Conservation (phyloP, 1,140 invertebrate species). For the Cyphomyrmex costatus region DNA sequence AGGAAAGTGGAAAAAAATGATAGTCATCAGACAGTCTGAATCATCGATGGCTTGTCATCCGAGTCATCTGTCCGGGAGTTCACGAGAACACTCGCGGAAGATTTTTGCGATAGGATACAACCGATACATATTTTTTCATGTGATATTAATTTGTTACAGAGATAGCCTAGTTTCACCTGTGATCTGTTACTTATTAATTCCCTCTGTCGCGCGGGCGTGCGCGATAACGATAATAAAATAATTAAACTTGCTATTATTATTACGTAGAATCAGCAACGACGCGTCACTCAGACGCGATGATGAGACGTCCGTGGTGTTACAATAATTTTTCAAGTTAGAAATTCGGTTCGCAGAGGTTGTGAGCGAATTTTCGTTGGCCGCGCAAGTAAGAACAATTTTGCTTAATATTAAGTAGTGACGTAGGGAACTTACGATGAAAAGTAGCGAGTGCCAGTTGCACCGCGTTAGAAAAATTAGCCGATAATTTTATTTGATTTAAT, state of each 20-base stretch:
- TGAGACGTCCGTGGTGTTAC: conserved; percentile 77
- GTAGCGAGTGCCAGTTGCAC: conserved; percentile 65
- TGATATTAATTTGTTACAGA: conserved; percentile 84
- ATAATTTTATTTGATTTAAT: conserved; percentile 32
- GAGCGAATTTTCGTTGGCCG: conserved; percentile 60
- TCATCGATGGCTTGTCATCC: conserved; percentile 71
- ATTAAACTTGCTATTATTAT: conserved; percentile 70
- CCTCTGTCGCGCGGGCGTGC: conserved; percentile 50
- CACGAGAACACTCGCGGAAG: conserved; percentile 62
- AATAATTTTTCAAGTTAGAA: conserved; percentile 74
- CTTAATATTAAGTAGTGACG: conserved; percentile 50
- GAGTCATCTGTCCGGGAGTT: conserved; percentile 78
- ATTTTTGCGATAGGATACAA: conserved; percentile 75
- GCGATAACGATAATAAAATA: conserved; percentile 69
- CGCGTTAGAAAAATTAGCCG: not conserved
- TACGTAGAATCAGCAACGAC: conserved; percentile 70
- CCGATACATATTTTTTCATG: conserved; percentile 84
- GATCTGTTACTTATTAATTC: conserved; percentile 81
- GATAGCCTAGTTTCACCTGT: conserved; percentile 83
- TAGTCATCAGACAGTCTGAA: conserved; percentile 67
- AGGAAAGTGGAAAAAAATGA: conserved; percentile 17
- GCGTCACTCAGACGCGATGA: conserved; percentile 54
- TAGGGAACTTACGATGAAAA: conserved; percentile 17
- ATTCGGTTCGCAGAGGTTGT: conserved; percentile 69
- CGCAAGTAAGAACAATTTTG: conserved; percentile 31